A percentile compares a stretch with the other conserved stretches of the same genome.
phyloP scores from a whole-genome alignment of 1,140 invertebrate species.

The Listronotus oregonensis region DNA sequence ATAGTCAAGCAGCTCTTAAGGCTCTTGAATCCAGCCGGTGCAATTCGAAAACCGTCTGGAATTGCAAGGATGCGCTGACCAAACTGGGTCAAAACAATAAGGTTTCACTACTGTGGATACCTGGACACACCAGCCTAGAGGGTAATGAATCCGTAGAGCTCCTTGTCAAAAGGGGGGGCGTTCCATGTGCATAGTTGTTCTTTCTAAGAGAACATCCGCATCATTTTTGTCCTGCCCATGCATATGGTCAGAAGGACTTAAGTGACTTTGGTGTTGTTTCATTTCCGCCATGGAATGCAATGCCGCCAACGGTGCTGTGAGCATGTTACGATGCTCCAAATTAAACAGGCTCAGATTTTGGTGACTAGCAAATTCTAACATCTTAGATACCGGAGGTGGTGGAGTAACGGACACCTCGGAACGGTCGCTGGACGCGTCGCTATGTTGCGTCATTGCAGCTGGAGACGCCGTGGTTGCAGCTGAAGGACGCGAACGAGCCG shows the following conservation, averaged over 20 bases:
- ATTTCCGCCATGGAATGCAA: constrained; percentile 94
- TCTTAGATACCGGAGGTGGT: constrained; percentile 52
- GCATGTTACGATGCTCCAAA: constrained; percentile 55
- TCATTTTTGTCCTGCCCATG: constrained; percentile 53
- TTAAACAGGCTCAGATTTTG: constrained; percentile 55
- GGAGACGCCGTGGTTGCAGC: constrained; percentile 55
- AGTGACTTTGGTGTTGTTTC: constrained; percentile 55
- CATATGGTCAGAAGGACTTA: constrained; percentile 53
- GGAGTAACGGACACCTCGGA: constrained; percentile 56
- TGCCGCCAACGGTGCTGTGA: constrained; percentile 81
- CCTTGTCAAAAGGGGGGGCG: too few species aligned
- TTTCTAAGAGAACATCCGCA: constrained; percentile 56
- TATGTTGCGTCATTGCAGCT: constrained; percentile 56
- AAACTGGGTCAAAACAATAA: too few species aligned
- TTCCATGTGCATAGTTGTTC: constrained; percentile 55
- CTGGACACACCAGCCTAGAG: too few species aligned
- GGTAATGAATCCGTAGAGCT: too few species aligned
- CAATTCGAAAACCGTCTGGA: too few species aligned
- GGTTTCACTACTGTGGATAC: too few species aligned
- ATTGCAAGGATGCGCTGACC: too few species aligned
- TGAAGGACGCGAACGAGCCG: constrained; percentile 50
- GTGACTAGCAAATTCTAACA: constrained; percentile 55
- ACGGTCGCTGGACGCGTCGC: constrained; percentile 56
- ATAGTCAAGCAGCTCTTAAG: too few species aligned
- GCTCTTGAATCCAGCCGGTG: too few species aligned